Evolutionary conservation across 2,888 invertebrate genomes (phyloP).

Genomic region (Nysson spinosus): DNA sequence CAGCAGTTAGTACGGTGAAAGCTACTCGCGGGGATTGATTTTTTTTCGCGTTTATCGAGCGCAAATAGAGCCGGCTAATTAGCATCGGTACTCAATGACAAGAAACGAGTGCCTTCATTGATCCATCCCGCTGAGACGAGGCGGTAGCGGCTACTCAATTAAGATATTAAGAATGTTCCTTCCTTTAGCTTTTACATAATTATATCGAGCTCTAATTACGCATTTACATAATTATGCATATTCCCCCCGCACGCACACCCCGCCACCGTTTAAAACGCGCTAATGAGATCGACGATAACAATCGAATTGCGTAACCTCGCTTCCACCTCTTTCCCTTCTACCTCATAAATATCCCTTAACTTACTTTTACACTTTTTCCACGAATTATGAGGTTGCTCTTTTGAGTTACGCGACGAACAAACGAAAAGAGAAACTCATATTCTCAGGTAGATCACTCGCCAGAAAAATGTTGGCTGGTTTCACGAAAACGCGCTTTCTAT

Average conservation of each 20-base stretch:
- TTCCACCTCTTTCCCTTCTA: constrained; percentile 20
- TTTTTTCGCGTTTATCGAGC: neutral
- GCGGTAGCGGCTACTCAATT: constrained; percentile 46
- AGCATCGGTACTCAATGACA: constrained; percentile 26
- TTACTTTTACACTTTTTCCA: no score
- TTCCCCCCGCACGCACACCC: constrained; percentile 10
- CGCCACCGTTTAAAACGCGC: constrained; percentile 33
- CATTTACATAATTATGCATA: constrained; percentile 58
- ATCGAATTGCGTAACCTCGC: constrained; percentile 37
- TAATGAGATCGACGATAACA: constrained; percentile 60
- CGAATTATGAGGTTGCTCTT: no score
- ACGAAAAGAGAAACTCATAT: no score
- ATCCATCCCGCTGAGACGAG: constrained; percentile 40
- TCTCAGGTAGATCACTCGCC: no score
- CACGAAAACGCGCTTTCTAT: no score
- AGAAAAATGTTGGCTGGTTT: no score
- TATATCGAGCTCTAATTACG: constrained; percentile 49
- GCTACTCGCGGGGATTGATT: neutral
- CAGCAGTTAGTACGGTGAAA: neutral
- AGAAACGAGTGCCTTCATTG: constrained; percentile 36
- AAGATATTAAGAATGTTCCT: constrained; percentile 52
- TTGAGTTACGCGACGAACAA: neutral
- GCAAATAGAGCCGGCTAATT: constrained; percentile 34
- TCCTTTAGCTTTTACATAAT: constrained; percentile 45
- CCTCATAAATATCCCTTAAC: constrained; percentile 27